Evolutionary conservation across 92 coral and sea anemone species (phyloP).

Genomic region (Siderastrea siderea): DNA sequence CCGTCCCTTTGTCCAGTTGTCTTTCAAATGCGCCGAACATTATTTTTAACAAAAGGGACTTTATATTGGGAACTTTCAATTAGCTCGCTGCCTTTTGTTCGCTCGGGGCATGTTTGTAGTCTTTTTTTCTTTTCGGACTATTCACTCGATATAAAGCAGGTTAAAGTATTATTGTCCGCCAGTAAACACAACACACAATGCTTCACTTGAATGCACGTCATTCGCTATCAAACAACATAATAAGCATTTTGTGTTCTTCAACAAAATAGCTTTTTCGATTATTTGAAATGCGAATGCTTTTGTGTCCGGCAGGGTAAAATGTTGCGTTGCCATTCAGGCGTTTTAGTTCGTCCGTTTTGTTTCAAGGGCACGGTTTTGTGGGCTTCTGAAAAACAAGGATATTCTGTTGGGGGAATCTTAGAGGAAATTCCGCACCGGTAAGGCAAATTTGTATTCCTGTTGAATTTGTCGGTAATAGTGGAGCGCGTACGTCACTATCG

Average conservation of each 20-base stretch:
- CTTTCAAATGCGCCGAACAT: constrained; percentile 53
- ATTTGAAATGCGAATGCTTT: constrained; percentile 59
- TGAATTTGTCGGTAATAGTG: constrained; percentile 5
- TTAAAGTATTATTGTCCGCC: constrained; percentile 80
- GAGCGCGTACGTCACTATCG: constrained; percentile 11
- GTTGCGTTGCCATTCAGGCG: constrained; percentile 14
- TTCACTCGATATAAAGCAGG: constrained; percentile 68
- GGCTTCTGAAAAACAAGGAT: neutral
- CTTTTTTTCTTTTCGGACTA: constrained; percentile 44
- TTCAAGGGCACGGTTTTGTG: neutral
- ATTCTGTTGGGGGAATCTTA: neutral
- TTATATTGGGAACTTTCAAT: constrained; percentile 72
- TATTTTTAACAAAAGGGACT: constrained; percentile 75
- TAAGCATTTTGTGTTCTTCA: constrained; percentile 64
- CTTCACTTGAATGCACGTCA: constrained; percentile 73
- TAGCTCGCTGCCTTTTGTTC: constrained; percentile 78
- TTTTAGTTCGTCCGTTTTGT: neutral
- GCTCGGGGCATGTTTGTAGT: constrained; percentile 72
- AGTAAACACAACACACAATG: constrained; percentile 79
- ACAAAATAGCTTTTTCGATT: constrained; percentile 58
- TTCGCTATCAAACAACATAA: constrained; percentile 68
- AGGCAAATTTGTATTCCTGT: constrained; percentile 32
- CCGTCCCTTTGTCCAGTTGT: constrained; percentile 40
- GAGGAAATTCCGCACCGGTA: constrained; percentile 30
- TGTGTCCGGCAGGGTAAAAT: constrained; percentile 22